A percentile compares a stretch with the other conserved stretches of the same genome.
phyloP scores from a whole-genome alignment of 2,113 vertebrate genomes.

The Neolamprologus longior region DNA sequence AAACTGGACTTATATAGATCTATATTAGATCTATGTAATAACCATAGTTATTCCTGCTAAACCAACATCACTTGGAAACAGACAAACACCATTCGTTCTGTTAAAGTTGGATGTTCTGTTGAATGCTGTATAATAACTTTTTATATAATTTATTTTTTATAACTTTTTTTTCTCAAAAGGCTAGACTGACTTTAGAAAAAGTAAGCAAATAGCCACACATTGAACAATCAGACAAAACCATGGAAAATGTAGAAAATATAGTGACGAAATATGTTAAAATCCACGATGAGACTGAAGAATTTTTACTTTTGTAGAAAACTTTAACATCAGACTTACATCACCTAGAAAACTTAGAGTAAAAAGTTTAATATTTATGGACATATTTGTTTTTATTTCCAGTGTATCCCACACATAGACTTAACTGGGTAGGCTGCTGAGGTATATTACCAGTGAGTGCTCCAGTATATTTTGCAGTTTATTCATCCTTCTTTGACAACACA shows the following conservation, averaged over 20 bases:
- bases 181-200: background rate
- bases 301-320: background rate
- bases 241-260: background rate
- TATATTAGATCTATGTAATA: background rate
- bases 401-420: background rate
- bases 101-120: background rate
- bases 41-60: background rate
- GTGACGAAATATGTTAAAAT: background rate
- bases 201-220: background rate
- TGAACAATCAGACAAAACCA: background rate
- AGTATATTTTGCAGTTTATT: background rate
- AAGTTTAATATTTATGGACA: background rate
- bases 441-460: background rate
- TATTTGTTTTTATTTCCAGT: background rate
- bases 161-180: background rate
- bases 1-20: background rate
- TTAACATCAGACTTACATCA: background rate
- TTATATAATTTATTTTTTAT: background rate
- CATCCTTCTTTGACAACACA: background rate
- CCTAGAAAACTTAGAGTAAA: background rate
- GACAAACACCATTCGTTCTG: background rate
- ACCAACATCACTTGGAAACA: background rate
- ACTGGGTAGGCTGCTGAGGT: background rate
- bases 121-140: background rate
- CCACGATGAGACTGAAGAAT: background rate